phyloP scores from a whole-genome alignment of 2,113 vertebrate genomes.

The Anarrhichthys ocellatus region DNA sequence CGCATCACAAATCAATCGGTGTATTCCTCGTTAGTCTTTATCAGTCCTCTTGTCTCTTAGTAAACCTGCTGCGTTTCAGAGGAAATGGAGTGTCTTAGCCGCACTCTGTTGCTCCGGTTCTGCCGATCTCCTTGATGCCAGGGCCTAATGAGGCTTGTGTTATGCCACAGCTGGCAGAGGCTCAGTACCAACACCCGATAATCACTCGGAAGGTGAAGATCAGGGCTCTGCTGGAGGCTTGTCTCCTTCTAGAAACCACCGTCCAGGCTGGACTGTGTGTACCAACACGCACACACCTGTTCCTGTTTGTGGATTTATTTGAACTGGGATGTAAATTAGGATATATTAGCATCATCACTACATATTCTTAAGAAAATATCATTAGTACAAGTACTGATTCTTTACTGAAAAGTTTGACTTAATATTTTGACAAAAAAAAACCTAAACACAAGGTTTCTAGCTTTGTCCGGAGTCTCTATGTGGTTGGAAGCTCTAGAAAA shows the following conservation, averaged over 20 bases:
- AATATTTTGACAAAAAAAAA: not conserved
- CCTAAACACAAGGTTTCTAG: too few relatives aligned
- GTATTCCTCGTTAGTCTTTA: conserved; percentile 31
- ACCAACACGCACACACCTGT: not conserved
- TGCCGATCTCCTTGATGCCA: conserved; percentile 49
- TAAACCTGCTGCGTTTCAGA: conserved; percentile 53
- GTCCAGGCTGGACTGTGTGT: not conserved
- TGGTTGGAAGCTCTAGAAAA: not conserved
- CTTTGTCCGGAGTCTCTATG: not conserved
- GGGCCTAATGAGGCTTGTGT: conserved; percentile 49
- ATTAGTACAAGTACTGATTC: not conserved
- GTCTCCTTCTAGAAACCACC: not conserved
- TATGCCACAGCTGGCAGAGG: conserved; percentile 54
- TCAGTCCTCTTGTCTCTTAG: conserved; percentile 24
- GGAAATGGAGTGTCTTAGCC: conserved; percentile 24
- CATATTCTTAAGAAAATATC: not conserved
- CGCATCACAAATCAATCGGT: conserved; percentile 33
- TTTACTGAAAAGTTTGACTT: not conserved
- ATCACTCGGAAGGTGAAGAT: conserved; percentile 39
- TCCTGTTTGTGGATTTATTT: not conserved
- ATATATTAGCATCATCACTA: not conserved
- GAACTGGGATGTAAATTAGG: not conserved
- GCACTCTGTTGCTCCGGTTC: conserved; percentile 21
- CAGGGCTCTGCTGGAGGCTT: conserved; percentile 21
- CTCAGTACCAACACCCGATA: conserved; percentile 24